Evolutionary conservation across 2,888 invertebrate species (phyloP), one percentile per base, ranked within the genome.

Genomic region (Pheosia gnoma): DNA sequence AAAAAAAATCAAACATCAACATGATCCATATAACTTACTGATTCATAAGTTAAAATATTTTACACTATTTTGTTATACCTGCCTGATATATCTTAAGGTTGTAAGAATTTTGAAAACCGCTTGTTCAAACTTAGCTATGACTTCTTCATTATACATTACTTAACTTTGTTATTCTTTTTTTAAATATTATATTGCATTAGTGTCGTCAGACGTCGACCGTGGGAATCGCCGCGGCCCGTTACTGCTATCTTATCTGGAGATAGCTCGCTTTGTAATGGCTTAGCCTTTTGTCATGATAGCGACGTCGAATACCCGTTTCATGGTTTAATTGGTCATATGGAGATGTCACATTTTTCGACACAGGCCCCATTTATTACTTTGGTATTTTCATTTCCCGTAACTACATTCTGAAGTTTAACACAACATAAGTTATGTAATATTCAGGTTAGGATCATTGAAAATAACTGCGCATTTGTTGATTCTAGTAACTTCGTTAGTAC

Each of bases 221-320:
- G 79, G 74, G 79, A 79, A 76, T 59, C 55, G 49, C 70, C 65
- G 64, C 66, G 70, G 60, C 65, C 73, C 67, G 72, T 71, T 70
- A 66, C 61, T 68, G 67, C 62, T 72, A 79, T 80, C 79, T 80
- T 80, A 79, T 80, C 79, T 58, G 52, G 9, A 62, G 75, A 77
- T 77, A 77, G 77, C 70, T 72, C 43, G 53, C 55, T 66, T 66
- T 72, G 53, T 53, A 45, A 45, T 37, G 77, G 66, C 56, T 62
- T 45, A 61, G 59, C 65, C 68, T 47, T 55, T 68, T 62, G 74
- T 71, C 63, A 61, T 68, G 62, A 63, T 43, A 47, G 9, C 51
- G 66, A 62, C 67, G 67, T 64, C 67, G 60, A 43, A 65, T 65
- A 61, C 64, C 64, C 66, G 66, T 62, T 61, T 67, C 60, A 66